Base-by-base conservation (phyloP, 2,888 invertebrate genomes). In the Megalurothrips usitatus region DNA sequence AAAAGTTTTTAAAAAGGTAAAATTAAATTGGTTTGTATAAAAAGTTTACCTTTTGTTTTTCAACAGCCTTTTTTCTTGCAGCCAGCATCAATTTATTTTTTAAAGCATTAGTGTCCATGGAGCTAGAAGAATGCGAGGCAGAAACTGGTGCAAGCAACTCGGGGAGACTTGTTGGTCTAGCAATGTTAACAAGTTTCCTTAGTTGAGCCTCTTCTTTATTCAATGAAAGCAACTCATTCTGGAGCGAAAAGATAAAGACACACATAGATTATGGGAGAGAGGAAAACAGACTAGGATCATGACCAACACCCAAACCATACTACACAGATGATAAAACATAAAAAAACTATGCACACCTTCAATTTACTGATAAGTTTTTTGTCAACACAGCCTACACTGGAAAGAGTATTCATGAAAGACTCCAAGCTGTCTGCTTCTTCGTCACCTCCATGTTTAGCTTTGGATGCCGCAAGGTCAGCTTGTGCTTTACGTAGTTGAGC, bases 401-500 rank as follows among this genome's bases (percentile, higher is more conserved):
- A 89, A 58, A 95, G 87, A 58, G 89, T 90, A 63, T 90, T 90
- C 96, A 98, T 96, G 87, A 91, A 98, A 9, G 91, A 91, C 86
- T 98, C 98, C 79, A 98, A 87, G 1, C 93, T 93, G 86, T 97
- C 96, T 78, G 89, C 89, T 11, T 91, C 92, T 12, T 87, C 87
- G 81, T 86, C 84, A 4, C 83, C 84, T 11, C 84, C 83, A 11
- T 81, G 82, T 19, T 81, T 78, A 26, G 79, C 79, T 47, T 82
- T 80, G 8, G 79, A 90, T 84, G 1, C 86, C 82, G 90, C 87
- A 82, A 9, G 85, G 48, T 84, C 90, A 88, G 84, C 88, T 87
- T 86, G 85, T 63, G 86, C 85, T 78, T 85, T 85, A 79, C 86
- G 84, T 78, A 92, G 86, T 84, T 89, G 87, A 4, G 85, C 85